These are phyloP conservation scores for Tetanocera ferruginea DNA, from an alignment of 2,888 invertebrate genomes.

Conservation along the genomic window DNA sequence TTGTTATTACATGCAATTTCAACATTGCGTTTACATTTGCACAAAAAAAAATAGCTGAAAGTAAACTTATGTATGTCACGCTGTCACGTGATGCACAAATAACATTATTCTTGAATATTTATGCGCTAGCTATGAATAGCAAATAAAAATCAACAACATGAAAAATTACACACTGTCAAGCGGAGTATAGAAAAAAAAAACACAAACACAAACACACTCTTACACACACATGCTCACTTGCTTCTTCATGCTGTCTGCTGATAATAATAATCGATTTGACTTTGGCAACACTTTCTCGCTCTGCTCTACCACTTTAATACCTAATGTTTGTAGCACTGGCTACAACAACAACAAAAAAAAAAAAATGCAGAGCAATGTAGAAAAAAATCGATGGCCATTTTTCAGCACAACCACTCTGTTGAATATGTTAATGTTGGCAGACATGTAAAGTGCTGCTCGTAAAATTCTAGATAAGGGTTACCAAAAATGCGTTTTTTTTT, in stretches of 20 bases:
- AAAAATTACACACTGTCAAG: constrained; percentile 10
- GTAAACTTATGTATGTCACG: neutral
- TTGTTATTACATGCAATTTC: too few species aligned
- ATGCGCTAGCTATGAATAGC: constrained; percentile 1
- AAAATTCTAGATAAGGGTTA: constrained; percentile 12
- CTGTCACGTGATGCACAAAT: constrained; percentile 18
- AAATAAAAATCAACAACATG: constrained; percentile 16
- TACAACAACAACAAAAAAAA: neutral
- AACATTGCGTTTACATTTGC: too few species aligned
- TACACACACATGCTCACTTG: neutral
- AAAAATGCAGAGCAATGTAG: neutral
- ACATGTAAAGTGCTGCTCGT: neutral
- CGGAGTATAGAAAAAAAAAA: neutral
- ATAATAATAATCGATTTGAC: constrained; percentile 63
- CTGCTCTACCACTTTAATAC: neutral
- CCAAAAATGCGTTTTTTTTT: neutral
- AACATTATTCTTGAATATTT: constrained; percentile 18
- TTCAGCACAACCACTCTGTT: neutral
- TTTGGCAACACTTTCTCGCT: constrained; percentile 50
- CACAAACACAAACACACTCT: neutral
- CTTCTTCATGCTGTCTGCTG: constrained; percentile 27
- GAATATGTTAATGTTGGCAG: neutral
- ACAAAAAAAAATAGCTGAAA: too few species aligned
- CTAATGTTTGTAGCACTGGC: neutral
- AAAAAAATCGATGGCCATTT: constrained; percentile 14